Evolutionary conservation across 2,888 invertebrate genomes (phyloP).

Genomic region (Deilephila elpenor): DNA sequence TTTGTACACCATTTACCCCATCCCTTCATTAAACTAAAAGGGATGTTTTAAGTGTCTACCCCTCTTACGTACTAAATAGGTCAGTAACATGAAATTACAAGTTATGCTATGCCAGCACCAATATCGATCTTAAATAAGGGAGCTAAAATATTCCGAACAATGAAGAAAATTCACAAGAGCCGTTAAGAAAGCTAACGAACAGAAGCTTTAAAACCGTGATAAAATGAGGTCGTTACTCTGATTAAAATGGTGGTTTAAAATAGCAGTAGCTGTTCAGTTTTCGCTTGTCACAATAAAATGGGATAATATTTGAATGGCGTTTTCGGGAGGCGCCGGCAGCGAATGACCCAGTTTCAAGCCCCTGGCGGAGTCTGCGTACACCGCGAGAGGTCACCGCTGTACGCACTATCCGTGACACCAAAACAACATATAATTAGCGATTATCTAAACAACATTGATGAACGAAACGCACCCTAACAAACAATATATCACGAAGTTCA

Average conservation of each 20-base stretch:
- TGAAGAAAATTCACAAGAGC: not conserved
- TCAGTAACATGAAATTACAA: not conserved
- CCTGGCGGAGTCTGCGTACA: slow-evolving; percentile 68
- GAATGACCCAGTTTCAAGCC: slow-evolving; percentile 70
- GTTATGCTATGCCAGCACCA: not conserved
- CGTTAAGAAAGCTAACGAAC: slow-evolving; percentile 5
- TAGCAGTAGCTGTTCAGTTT: slow-evolving; percentile 17
- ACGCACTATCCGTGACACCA: slow-evolving; percentile 59
- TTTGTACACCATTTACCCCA: not conserved
- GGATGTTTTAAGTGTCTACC: not conserved
- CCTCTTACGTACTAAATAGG: not conserved
- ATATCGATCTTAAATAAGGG: not conserved
- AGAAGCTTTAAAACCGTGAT: not conserved
- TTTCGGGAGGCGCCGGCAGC: slow-evolving; percentile 58
- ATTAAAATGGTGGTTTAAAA: slow-evolving; percentile 23
- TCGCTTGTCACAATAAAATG: slow-evolving; percentile 30
- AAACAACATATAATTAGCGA: slow-evolving; percentile 51
- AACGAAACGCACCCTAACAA: not conserved
- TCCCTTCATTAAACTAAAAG: not conserved
- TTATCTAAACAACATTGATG: slow-evolving; percentile 42
- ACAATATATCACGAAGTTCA: not conserved
- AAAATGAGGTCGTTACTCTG: slow-evolving; percentile 20
- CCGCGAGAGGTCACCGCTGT: slow-evolving; percentile 66
- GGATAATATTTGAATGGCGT: slow-evolving; percentile 48
- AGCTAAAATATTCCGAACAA: not conserved